Base-by-base conservation (phyloP, 2,797 vertebrate species). In the Cyclopterus lumpus region DNA sequence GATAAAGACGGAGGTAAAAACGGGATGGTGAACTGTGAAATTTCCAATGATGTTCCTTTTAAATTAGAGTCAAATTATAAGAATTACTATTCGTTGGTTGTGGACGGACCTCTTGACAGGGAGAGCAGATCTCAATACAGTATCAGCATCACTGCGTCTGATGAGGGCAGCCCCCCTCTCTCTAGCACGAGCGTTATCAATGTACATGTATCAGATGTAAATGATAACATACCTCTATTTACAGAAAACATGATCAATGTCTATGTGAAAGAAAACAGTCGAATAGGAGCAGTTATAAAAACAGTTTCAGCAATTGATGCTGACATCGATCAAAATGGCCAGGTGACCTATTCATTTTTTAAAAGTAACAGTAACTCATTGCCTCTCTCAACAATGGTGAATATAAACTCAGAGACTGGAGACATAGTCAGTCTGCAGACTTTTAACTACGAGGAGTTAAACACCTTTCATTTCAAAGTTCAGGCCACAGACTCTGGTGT, bases 1-100 rank as follows among this genome's bases (percentile, higher is more conserved):
- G 97, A 98, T 71, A 95, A 91, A 81, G 97, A 99, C 72, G 95
- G 94, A 0, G 95, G 95, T 7, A 88, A 84, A 71, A 97, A 98
- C 63, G 94, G 93, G 20, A 85, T 92, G 53, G 93, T 97, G 12
- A 93, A 89, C 34, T 91, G 96, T 65, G 82, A 85, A n/a, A 90
- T 97, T 8, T 80, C 91, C 1, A 90, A 92, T 0, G 68, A 92
- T 8, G 89, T 95, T 3, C 95, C 96, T 3, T 98, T 98, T 81
- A 90, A 92, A 49, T 90, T 98, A 15, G 38, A 40, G 12, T 40
- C 38, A 40, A 40, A 15, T 40, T 40, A 40, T 15, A 40, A 40
- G 38, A 40, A 40, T 81, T 96, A 96, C 64, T 98, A 96, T 79
- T 97, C 96, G 0, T 80, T 97, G 73, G 87, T 96, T 40, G 96